Conservation (phyloP, 23 tunicate genomes). For the Phallusia fumigata region DNA sequence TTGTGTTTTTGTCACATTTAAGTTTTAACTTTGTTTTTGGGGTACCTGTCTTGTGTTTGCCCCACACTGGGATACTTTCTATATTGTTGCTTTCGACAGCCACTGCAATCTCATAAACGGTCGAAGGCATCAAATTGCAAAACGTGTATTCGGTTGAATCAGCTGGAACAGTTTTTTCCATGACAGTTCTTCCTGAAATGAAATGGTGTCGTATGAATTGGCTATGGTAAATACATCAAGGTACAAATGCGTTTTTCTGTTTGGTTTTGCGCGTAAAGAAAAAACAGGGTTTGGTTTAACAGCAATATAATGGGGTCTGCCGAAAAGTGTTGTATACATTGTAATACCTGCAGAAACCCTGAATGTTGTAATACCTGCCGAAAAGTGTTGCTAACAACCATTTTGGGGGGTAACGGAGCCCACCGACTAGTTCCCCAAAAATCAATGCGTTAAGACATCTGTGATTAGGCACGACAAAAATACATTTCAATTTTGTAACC, state of each 20-base stretch:
- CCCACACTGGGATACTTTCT: constrained; percentile 7
- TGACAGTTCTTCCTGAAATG: background rate
- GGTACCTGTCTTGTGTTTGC: constrained; percentile 53
- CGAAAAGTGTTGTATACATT: too few species aligned
- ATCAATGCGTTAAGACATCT: too few species aligned
- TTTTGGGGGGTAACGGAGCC: too few species aligned
- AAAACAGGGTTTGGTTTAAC: too few species aligned
- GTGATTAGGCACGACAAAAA: background rate
- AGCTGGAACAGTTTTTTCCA: constrained; percentile 8
- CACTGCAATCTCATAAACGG: constrained; percentile 62
- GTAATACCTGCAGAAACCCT: too few species aligned
- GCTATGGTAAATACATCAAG: background rate
- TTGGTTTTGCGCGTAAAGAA: too few species aligned
- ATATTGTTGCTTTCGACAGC: constrained; percentile 7
- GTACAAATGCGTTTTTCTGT: too few species aligned
- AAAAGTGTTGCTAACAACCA: too few species aligned
- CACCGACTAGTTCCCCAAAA: too few species aligned
- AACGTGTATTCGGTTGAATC: constrained; percentile 41
- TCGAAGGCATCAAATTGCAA: constrained; percentile 44
- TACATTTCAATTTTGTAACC: background rate
- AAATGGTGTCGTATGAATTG: background rate
- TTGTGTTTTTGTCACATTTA: too few species aligned
- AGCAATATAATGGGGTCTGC: too few species aligned
- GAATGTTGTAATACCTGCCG: too few species aligned
- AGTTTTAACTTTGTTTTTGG: background rate